Evolutionary conservation across 1,140 invertebrate species (phyloP).

Genomic region (Monochamus saltuarius): DNA sequence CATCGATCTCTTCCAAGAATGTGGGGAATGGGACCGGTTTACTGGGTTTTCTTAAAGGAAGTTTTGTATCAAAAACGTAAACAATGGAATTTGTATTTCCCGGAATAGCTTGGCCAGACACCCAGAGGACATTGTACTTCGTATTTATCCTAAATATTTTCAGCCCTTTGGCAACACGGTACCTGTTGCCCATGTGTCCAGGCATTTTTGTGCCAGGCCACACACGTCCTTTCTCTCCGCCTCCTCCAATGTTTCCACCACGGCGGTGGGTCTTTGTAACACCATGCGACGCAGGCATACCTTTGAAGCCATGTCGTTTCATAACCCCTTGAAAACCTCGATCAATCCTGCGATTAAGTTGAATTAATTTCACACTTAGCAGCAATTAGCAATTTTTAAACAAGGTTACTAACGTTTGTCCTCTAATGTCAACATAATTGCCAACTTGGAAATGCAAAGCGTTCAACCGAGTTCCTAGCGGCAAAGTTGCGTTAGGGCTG

Average conservation of each 20-base stretch:
- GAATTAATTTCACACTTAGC: too few species aligned
- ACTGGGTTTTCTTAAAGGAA: slow-evolving; percentile 61
- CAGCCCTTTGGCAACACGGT: slow-evolving; percentile 69
- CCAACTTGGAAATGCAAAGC: slow-evolving; percentile 90
- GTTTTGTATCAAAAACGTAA: slow-evolving; percentile 77
- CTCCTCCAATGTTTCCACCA: slow-evolving; percentile 85
- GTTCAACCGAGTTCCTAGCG: slow-evolving; percentile 85
- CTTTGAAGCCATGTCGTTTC: slow-evolving; percentile 94
- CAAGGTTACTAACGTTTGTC: slow-evolving; percentile 78
- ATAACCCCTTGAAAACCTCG: slow-evolving; percentile 98
- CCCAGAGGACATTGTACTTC: slow-evolving; percentile 90
- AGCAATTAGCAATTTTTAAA: not conserved
- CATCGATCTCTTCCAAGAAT: slow-evolving; percentile 60
- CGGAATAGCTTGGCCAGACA: slow-evolving; percentile 76
- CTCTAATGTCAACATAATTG: slow-evolving; percentile 86
- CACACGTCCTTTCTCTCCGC: slow-evolving; percentile 79
- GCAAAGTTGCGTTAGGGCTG: slow-evolving; percentile 81
- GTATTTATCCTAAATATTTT: slow-evolving; percentile 90
- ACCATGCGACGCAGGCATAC: slow-evolving; percentile 88
- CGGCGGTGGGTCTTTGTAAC: slow-evolving; percentile 93
- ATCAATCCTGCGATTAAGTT: slow-evolving; percentile 67
- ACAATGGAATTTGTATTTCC: slow-evolving; percentile 80
- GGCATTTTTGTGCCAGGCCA: slow-evolving; percentile 96
- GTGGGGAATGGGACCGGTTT: slow-evolving; percentile 80
- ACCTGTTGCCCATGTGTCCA: slow-evolving; percentile 92